phyloP scores from a whole-genome alignment of 2,797 vertebrate genomes.

The Parauchenoglanis punctatus region DNA sequence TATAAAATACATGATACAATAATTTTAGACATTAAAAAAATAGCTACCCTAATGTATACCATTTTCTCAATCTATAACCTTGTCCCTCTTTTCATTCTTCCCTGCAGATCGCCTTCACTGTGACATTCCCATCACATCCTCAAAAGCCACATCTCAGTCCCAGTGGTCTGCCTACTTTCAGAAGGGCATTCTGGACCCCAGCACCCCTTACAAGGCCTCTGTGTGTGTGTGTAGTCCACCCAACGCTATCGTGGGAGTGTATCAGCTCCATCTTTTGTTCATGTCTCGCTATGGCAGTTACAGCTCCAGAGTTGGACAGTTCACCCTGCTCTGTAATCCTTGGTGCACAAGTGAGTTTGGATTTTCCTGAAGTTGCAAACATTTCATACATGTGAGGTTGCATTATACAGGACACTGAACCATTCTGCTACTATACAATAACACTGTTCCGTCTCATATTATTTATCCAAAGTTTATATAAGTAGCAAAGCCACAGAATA shows the following conservation, averaged over 20 bases:
- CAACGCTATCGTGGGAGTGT: conserved; percentile 68
- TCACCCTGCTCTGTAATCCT: conserved; percentile 76
- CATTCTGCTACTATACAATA: neutral
- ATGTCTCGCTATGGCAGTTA: neutral
- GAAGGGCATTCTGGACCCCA: neutral
- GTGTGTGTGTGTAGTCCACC: conserved; percentile 67
- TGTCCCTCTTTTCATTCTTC: neutral
- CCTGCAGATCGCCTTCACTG: conserved; percentile 62
- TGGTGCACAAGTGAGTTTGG: conserved; percentile 73
- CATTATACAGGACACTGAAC: neutral
- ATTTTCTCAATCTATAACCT: neutral
- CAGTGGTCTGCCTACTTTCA: conserved; percentile 68
- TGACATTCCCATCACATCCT: conserved; percentile 62
- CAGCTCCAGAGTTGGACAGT: conserved; percentile 44
- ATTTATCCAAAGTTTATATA: neutral
- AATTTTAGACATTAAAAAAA: neutral
- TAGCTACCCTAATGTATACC: neutral
- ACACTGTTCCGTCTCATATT: neutral
- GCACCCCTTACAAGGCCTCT: conserved; percentile 44
- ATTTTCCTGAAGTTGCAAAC: neutral
- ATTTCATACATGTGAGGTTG: neutral
- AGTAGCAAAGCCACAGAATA: neutral
- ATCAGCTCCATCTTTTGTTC: conserved; percentile 63
- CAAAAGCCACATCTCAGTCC: conserved; percentile 20
- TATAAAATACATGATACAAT: neutral